A percentile compares a stretch with the other conserved stretches of the same genome.
Evolutionary conservation across 2,888 invertebrate species (phyloP).

Genomic region (Andrena fulva): DNA sequence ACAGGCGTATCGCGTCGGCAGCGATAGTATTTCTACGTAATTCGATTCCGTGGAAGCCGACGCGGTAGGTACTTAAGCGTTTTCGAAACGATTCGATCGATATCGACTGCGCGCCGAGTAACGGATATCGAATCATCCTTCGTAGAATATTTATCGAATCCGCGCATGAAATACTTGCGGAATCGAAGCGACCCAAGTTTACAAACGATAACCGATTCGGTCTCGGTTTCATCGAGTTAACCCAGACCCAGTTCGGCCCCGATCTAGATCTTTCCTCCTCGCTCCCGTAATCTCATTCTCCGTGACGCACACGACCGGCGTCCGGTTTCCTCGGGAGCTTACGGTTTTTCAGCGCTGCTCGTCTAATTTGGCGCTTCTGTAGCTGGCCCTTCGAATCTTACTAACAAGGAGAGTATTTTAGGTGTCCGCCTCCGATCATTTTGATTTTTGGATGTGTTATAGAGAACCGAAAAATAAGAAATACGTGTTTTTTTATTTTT

Average conservation of each 20-base stretch:
- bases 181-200: constrained; percentile 37
- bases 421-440: no score
- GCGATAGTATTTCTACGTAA: constrained; percentile 56
- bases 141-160: constrained; percentile 50
- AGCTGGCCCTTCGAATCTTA: no score
- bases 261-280: background rate
- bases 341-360: no score
- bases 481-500: no score
- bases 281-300: no score
- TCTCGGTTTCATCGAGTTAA: constrained; percentile 46
- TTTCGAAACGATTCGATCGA: constrained; percentile 57
- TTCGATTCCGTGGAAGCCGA: constrained; percentile 52
- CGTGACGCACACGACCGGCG: no score
- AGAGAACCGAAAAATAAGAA: no score
- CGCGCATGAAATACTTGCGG: constrained; percentile 50
- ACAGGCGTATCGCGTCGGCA: constrained; percentile 54
- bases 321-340: no score
- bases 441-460: no score
- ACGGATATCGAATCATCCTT: constrained; percentile 34
- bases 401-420: no score
- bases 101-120: constrained; percentile 34
- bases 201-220: constrained; percentile 35
- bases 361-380: no score
- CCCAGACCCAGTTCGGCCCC: constrained; percentile 47
- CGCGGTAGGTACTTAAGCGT: constrained; percentile 52